Evolutionary conservation across 2,797 vertebrate genomes (phyloP), one percentile per base, ranked within the genome.

Genomic region (Trichosurus vulpecula): DNA sequence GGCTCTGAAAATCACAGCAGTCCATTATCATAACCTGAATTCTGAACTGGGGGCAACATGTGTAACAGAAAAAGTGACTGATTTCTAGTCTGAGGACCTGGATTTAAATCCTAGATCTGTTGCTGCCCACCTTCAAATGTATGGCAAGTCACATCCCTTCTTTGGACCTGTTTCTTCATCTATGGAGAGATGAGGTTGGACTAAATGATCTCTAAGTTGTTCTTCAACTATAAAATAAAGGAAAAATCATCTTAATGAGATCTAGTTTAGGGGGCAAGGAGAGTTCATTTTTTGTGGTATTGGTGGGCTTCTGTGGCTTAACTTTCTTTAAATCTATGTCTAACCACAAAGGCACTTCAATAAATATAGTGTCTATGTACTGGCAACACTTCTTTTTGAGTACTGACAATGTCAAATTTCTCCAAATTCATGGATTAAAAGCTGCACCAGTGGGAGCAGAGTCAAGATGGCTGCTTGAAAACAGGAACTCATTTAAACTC

Each of bases 261-360:
- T 97, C 87, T 93, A 90, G 95, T 96, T 57, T 87, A 95, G 95
- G 93, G 91, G 94, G 95, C 94, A 93, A 74, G 94, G 54, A 52
- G 47, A 47, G 52, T 94, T 91, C 94, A 92, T 81, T 92, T 97
- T 98, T 97, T 94, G 96, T 96, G 97, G 97, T 81, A 98, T 98
- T 96, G 97, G 96, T 97, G 97, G 95, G 94, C 91, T 98, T 98
- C 96, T 92, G 54, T 87, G 93, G 91, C 97, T 98, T 96, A 97
- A 96, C 93, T 98, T 98, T 96, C 95, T 96, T 96, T 97, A 94
- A 97, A 97, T 93, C 87, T 90, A 98, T 97, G 93, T 96, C 97
- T 98, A 95, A 97, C 47, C 95, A 92, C 96, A 96, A 97, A 98
- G 97, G 97, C 96, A 81, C 97, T 95, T 96, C 95, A 97, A 56